Conservation (phyloP, 2,888 invertebrate genomes). For the Drosophila lutescens region DNA sequence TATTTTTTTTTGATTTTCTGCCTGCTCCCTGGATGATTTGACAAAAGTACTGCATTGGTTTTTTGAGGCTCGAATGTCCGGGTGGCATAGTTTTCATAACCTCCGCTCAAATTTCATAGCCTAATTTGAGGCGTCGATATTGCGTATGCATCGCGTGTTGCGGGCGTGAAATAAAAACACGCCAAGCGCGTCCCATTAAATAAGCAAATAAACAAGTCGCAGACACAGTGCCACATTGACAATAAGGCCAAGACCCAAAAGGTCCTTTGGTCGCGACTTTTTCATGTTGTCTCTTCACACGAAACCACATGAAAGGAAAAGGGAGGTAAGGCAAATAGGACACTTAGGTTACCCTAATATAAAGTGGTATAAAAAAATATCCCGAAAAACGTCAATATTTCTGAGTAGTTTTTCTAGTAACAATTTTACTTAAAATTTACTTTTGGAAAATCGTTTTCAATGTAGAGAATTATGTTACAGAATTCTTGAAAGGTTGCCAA, state of each 20-base stretch:
- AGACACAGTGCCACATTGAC: slow-evolving; percentile 23
- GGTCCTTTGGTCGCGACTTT: slow-evolving; percentile 2
- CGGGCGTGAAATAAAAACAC: slow-evolving; percentile 54
- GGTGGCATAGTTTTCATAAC: slow-evolving; percentile 56
- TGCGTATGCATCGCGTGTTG: slow-evolving; percentile 71
- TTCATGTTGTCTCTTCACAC: slow-evolving; percentile 16
- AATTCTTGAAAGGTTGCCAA: too few relatives aligned
- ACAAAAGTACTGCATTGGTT: slow-evolving; percentile 57
- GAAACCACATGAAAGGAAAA: slow-evolving; percentile 29
- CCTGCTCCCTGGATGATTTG: slow-evolving; percentile 44
- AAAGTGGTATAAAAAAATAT: not conserved
- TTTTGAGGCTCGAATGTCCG: slow-evolving; percentile 2
- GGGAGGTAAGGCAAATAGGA: not conserved
- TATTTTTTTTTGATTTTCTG: slow-evolving; percentile 4
- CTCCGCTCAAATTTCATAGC: slow-evolving; percentile 56
- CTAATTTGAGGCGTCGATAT: slow-evolving; percentile 61
- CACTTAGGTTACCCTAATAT: not conserved
- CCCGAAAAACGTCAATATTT: too few relatives aligned
- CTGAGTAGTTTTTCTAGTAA: too few relatives aligned
- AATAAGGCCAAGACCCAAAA: slow-evolving; percentile 2
- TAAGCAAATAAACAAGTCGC: slow-evolving; percentile 59
- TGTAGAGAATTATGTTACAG: too few relatives aligned
- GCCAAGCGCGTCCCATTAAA: slow-evolving; percentile 50
- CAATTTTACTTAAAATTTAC: too few relatives aligned
- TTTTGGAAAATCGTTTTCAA: too few relatives aligned